Evolutionary conservation across 2,113 vertebrate genomes (phyloP).

Genomic region (Epinephelus moara): DNA sequence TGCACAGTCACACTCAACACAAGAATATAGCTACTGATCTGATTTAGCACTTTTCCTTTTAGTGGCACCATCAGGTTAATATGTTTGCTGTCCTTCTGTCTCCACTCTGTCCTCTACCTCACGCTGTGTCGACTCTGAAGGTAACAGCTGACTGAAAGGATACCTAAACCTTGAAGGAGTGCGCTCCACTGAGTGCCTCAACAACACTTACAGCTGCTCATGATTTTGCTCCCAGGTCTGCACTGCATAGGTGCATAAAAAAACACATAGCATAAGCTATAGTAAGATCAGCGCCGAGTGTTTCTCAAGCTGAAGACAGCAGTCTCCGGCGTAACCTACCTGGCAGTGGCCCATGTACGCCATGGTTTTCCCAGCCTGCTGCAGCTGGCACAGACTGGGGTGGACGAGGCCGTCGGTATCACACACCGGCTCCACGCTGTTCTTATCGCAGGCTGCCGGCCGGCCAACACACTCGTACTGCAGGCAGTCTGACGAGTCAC

Average conservation of each 20-base stretch:
- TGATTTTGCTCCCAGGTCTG: background rate
- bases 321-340: slow-evolving; percentile 81
- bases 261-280: background rate
- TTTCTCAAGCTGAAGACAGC: background rate
- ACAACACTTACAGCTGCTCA: background rate
- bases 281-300: background rate
- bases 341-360: slow-evolving; percentile 95
- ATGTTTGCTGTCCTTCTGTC: background rate
- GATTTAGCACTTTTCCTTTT: background rate
- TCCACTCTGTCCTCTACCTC: background rate
- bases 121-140: background rate
- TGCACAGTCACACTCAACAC: background rate
- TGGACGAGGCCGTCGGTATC: slow-evolving; percentile 92
- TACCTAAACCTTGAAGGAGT: too few species aligned
- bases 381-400: slow-evolving; percentile 89
- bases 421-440: slow-evolving; percentile 90
- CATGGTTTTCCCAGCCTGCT: slow-evolving; percentile 91
- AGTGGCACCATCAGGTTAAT: too few species aligned
- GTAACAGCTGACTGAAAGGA: background rate
- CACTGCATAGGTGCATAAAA: background rate
- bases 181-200: background rate
- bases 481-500: slow-evolving; percentile 87
- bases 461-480: slow-evolving; percentile 93
- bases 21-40: background rate
- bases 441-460: slow-evolving; percentile 88